Percentiles rank a stretch among this genome's conserved stretches.
Conservation (phyloP, 2,113 vertebrate species). For the Neodon shergylaensis region DNA sequence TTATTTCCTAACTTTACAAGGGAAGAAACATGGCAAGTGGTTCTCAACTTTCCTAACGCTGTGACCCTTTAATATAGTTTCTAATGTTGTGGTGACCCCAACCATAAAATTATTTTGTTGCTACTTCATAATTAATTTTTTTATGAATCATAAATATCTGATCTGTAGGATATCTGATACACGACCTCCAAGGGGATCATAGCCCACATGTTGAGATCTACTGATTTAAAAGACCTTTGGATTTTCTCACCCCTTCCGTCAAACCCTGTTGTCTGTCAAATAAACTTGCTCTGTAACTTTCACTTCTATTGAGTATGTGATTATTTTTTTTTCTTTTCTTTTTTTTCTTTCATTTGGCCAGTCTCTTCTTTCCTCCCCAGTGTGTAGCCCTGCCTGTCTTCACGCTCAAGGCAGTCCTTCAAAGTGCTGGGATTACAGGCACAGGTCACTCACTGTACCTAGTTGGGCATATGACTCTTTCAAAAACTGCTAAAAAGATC, state of each 20-base stretch:
- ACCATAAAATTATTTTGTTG: background rate
- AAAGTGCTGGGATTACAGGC: background rate
- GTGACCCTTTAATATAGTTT: background rate
- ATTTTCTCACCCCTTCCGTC: background rate
- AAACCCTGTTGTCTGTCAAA: background rate
- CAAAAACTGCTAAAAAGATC: background rate
- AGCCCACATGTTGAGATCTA: background rate
- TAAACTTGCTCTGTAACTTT: background rate
- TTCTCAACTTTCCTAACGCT: background rate
- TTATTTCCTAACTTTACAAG: background rate
- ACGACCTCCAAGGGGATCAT: background rate
- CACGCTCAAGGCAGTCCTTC: background rate
- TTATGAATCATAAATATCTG: background rate
- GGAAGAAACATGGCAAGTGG: background rate
- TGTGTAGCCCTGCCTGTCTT: background rate
- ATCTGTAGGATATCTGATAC: background rate
- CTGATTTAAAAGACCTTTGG: background rate
- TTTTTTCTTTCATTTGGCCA: background rate
- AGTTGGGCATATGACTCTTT: background rate
- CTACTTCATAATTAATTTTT: background rate
- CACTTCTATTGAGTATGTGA: slow-evolving; percentile 2
- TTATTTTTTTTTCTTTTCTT: background rate
- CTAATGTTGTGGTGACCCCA: background rate
- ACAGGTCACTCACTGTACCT: background rate
- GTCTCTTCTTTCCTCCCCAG: background rate